A percentile compares a stretch with the other conserved stretches of the same genome.
Evolutionary conservation across 2,113 vertebrate genomes (phyloP).

Genomic region (Ictidomys tridecemlineatus): DNA sequence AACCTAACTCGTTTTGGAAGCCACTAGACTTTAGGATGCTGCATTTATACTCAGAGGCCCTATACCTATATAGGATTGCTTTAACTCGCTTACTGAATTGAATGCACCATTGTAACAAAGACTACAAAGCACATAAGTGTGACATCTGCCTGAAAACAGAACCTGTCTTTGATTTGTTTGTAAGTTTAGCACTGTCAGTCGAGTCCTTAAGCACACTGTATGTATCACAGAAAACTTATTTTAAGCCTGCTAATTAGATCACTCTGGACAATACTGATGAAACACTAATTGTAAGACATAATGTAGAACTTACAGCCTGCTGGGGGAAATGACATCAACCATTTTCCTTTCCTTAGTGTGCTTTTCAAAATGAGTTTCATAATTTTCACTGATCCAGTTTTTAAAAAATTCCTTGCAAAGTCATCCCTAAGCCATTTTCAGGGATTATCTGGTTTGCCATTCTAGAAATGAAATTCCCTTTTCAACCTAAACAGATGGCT

Average conservation of each 20-base stretch:
- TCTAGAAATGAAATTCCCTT: conserved; percentile 37
- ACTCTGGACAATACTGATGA: neutral
- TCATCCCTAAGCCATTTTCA: conserved; percentile 24
- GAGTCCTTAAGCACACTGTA: neutral
- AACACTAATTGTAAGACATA: conserved; percentile 26
- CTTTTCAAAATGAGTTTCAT: neutral
- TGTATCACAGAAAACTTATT: neutral
- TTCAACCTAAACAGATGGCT: conserved; percentile 67
- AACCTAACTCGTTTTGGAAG: neutral
- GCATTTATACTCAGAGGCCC: neutral
- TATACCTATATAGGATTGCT: neutral
- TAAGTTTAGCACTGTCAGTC: neutral
- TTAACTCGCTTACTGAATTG: neutral
- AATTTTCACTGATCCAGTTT: conserved; percentile 33
- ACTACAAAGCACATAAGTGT: neutral
- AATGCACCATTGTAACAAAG: conserved; percentile 34
- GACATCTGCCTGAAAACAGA: neutral
- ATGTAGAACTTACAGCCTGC: neutral
- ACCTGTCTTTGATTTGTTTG: neutral
- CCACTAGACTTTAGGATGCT: neutral
- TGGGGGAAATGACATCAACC: neutral
- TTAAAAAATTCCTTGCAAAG: conserved; percentile 50
- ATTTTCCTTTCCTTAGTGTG: conserved; percentile 1
- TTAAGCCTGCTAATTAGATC: neutral
- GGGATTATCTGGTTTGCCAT: conserved; percentile 9